phyloP scores from a whole-genome alignment of 2,888 invertebrate genomes.

The Mylabris sibirica region DNA sequence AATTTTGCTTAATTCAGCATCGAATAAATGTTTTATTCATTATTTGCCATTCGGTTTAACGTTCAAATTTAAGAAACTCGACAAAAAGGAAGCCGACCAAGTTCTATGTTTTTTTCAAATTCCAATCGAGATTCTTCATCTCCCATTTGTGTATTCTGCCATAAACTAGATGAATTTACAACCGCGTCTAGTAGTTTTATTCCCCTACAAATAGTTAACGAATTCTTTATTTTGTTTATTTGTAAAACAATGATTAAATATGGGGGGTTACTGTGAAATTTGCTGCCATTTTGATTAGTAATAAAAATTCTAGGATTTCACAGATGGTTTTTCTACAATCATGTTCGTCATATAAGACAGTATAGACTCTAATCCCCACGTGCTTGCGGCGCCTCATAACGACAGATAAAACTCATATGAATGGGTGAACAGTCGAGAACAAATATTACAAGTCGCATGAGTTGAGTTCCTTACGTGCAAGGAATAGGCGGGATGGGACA shows the following conservation, averaged over 20 bases:
- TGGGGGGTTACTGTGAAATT: neutral
- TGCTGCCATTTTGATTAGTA: slow-evolving; percentile 25
- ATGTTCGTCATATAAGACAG: slow-evolving; percentile 39
- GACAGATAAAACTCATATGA: slow-evolving; percentile 59
- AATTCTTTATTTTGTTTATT: neutral
- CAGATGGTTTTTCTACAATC: slow-evolving; percentile 43
- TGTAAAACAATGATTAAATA: neutral
- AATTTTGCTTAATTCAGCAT: neutral
- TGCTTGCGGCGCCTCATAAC: slow-evolving; percentile 57
- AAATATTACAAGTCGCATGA: slow-evolving; percentile 62
- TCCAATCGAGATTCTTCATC: neutral
- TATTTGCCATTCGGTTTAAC: neutral
- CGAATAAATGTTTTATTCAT: neutral
- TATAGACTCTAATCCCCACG: slow-evolving; percentile 54
- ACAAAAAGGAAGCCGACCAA: neutral
- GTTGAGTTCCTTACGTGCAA: slow-evolving; percentile 63
- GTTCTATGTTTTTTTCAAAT: neutral
- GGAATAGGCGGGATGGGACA: slow-evolving; percentile 62
- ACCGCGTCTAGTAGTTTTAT: neutral
- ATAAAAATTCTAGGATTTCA: slow-evolving; percentile 37
- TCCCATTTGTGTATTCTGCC: neutral
- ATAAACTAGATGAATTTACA: neutral
- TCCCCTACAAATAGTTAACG: neutral
- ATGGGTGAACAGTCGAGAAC: slow-evolving; percentile 61
- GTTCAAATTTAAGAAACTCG: neutral